These are phyloP conservation scores for Poeciliopsis retropinna DNA, from an alignment of 2,113 vertebrate genomes.

Conservation along the genomic window DNA sequence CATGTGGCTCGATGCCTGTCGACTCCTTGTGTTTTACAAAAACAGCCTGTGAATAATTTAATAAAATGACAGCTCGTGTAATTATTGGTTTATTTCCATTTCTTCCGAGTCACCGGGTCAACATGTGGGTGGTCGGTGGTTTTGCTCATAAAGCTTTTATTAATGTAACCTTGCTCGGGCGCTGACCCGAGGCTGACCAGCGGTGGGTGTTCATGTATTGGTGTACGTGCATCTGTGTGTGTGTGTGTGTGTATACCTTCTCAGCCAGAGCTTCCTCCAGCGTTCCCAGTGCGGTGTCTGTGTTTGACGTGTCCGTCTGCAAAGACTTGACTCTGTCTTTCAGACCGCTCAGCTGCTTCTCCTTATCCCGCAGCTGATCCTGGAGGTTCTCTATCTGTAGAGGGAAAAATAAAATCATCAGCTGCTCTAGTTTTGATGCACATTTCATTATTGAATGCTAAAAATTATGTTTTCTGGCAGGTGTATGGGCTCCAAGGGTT, in stretches of 20 bases:
- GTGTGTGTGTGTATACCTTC: constrained; percentile 78
- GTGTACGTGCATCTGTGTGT: constrained; percentile 25
- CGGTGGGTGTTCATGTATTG: background rate
- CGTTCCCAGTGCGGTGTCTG: constrained; percentile 91
- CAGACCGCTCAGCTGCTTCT: constrained; percentile 91
- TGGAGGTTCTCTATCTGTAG: constrained; percentile 92
- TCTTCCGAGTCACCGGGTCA: constrained; percentile 45
- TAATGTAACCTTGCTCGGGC: constrained; percentile 46
- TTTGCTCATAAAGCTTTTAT: constrained; percentile 54
- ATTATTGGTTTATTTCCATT: constrained; percentile 61
- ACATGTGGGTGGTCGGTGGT: constrained; percentile 50
- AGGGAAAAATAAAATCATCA: background rate
- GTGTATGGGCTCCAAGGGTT: background rate
- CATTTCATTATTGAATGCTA: background rate
- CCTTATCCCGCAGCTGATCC: constrained; percentile 93
- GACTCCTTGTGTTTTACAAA: constrained; percentile 27
- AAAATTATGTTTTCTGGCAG: background rate
- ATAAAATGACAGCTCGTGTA: constrained; percentile 52
- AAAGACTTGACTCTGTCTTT: constrained; percentile 93
- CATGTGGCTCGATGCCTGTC: constrained; percentile 8
- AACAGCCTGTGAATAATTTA: constrained; percentile 41
- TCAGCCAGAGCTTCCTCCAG: constrained; percentile 92
- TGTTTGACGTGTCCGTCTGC: constrained; percentile 92
- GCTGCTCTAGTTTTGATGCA: background rate
- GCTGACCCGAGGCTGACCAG: constrained; percentile 48